Conservation (phyloP, 2,888 invertebrate genomes). For the Eristalis pertinax region DNA sequence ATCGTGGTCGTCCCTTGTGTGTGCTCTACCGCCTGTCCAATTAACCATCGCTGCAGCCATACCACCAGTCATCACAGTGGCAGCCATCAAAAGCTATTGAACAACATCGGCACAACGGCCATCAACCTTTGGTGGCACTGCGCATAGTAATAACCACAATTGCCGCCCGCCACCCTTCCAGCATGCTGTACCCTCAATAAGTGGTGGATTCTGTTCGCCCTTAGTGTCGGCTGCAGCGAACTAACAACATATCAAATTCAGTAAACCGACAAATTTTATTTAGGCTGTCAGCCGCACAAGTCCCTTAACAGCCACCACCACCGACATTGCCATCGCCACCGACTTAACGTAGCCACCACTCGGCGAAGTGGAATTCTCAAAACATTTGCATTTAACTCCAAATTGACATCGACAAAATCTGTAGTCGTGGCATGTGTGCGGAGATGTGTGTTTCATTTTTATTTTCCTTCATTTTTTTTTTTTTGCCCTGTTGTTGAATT, state of each 20-base stretch:
- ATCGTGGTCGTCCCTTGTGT: no score
- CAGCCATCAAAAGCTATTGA: background rate
- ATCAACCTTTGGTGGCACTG: background rate
- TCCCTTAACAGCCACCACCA: conserved; percentile 28
- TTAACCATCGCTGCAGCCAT: background rate
- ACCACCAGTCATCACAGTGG: background rate
- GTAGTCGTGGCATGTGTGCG: conserved; percentile 12
- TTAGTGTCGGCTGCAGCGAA: conserved; percentile 40
- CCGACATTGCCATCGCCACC: conserved; percentile 3
- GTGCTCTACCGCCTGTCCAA: background rate
- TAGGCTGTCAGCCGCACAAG: conserved; percentile 63
- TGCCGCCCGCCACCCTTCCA: background rate
- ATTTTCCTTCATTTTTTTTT: background rate
- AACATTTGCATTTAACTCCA: conserved; percentile 65
- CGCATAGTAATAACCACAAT: background rate
- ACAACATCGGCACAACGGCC: background rate
- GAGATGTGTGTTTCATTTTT: conserved; percentile 19
- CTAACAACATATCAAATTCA: conserved; percentile 52
- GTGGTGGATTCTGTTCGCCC: background rate
- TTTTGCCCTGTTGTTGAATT: background rate
- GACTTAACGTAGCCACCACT: conserved; percentile 37
- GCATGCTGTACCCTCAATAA: background rate
- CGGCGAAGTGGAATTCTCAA: conserved; percentile 49
- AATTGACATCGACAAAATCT: conserved; percentile 60
- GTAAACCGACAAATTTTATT: conserved; percentile 69